These are phyloP conservation scores for Mactromeris polynyma DNA, from an alignment of 2,888 invertebrate genomes.

Conservation along the genomic window DNA sequence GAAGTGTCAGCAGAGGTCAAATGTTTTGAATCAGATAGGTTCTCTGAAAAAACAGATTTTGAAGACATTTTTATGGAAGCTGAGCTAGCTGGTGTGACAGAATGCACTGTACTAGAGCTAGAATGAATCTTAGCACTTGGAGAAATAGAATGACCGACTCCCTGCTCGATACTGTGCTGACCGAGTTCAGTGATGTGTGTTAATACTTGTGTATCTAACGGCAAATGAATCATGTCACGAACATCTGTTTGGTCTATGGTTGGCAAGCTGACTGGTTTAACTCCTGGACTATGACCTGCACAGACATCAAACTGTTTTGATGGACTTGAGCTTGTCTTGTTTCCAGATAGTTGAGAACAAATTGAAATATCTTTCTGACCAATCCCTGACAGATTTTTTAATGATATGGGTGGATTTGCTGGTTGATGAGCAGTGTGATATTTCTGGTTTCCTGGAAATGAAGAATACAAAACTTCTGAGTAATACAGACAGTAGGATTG, in stretches of 20 bases:
- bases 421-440: conserved; percentile 38
- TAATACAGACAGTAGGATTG: too few species aligned
- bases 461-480: too few species aligned
- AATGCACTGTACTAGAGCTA: background rate
- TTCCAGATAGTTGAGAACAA: background rate
- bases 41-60: background rate
- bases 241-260: conserved; percentile 24
- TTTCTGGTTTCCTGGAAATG: conserved; percentile 36
- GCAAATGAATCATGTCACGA: conserved; percentile 10
- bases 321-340: background rate
- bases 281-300: background rate
- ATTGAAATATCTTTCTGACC: background rate
- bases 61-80: background rate
- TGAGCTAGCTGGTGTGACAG: background rate
- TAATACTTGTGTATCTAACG: background rate
- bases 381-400: background rate
- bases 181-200: background rate
- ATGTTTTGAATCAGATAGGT: background rate
- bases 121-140: background rate
- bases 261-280: conserved; percentile 5
- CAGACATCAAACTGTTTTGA: background rate
- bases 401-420: background rate
- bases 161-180: background rate
- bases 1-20: background rate
- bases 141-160: background rate